phyloP scores from a whole-genome alignment of 2,113 vertebrate genomes.

The Coptodon rendalli region DNA sequence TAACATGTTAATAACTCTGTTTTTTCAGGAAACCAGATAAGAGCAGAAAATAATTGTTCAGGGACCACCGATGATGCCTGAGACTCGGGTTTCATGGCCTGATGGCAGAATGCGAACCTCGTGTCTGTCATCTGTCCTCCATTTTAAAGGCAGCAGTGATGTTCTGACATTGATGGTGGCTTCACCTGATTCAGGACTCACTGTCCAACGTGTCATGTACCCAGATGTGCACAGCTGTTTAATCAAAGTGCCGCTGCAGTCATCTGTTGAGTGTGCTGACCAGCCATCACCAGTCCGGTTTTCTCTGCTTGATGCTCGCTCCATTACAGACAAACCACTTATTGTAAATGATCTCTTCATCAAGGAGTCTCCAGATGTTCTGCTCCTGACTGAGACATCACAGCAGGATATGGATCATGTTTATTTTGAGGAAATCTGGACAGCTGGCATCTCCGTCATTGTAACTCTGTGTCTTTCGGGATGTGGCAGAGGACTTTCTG shows the following conservation, averaged over 20 bases:
- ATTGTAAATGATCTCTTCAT: not conserved
- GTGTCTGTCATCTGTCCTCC: rapidly evolving
- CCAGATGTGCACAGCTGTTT: not conserved
- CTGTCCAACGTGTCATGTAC: rapidly evolving
- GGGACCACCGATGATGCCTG: rapidly evolving
- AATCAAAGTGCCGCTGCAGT: not conserved
- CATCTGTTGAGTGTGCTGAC: rapidly evolving
- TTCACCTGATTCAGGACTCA: not conserved
- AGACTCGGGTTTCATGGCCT: rapidly evolving
- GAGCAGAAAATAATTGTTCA: not conserved
- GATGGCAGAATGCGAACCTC: rapidly evolving
- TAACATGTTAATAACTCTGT: not conserved
- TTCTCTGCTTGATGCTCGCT: not conserved
- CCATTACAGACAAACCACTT: not conserved
- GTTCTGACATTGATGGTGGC: rapidly evolving
- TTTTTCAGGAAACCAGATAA: rapidly evolving
- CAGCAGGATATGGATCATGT: not conserved
- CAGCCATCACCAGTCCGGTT: not conserved
- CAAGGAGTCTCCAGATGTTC: not conserved
- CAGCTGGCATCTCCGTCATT: not conserved
- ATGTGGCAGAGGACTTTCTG: not conserved
- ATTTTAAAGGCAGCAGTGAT: rapidly evolving
- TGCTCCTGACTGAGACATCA: not conserved
- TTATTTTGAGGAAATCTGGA: not conserved
- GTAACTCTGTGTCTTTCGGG: not conserved